phyloP scores from a whole-genome alignment of 2,797 vertebrate genomes.

The Sitta carolinensis region DNA sequence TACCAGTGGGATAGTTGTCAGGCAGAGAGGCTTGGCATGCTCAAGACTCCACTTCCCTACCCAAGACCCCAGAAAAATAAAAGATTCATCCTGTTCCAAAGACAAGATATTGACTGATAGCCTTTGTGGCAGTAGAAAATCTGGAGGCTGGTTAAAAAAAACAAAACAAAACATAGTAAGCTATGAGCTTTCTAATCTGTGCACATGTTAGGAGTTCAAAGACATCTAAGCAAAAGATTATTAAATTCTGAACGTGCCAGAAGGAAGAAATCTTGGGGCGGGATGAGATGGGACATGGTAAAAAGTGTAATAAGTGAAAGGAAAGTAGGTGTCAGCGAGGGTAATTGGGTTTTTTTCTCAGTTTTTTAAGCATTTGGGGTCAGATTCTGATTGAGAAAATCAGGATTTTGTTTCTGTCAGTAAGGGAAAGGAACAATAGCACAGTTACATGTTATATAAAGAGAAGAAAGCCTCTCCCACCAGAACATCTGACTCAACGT shows the following conservation, averaged over 20 bases:
- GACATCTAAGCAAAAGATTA: neutral
- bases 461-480: neutral
- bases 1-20: slow-evolving; percentile 24
- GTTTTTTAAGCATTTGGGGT: neutral
- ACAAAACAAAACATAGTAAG: neutral
- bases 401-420: neutral
- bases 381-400: neutral
- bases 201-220: neutral
- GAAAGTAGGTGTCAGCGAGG: neutral
- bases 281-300: neutral
- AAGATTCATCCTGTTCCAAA: neutral
- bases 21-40: slow-evolving; percentile 26
- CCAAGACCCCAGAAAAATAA: slow-evolving; percentile 32
- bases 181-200: neutral
- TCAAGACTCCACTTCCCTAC: neutral
- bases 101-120: neutral
- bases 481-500: neutral
- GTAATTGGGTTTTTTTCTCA: too few species aligned
- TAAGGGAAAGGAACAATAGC: neutral
- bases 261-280: neutral
- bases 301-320: neutral
- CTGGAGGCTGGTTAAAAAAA: neutral
- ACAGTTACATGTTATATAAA: neutral
- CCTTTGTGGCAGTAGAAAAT: neutral
- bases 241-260: neutral